Conservation (phyloP, 2,113 vertebrate species). For the Labeo catla region DNA sequence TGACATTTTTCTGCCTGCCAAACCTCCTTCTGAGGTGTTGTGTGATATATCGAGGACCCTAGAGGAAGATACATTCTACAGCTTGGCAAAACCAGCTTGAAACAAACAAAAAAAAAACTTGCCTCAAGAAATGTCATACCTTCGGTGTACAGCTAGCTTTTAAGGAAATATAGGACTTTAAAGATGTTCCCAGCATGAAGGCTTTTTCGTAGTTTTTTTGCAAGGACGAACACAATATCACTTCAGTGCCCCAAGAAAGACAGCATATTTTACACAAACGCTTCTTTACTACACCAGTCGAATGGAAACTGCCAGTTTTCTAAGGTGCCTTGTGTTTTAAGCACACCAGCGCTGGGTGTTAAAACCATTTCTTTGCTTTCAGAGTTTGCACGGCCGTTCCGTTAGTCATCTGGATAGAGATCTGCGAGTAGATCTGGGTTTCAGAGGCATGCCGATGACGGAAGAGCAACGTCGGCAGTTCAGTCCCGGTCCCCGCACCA, state of each 20-base stretch:
- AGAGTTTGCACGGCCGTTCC: conserved; percentile 91
- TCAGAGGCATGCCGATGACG: conserved; percentile 96
- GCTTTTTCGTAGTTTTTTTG: neutral
- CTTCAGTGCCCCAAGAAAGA: neutral
- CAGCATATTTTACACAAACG: neutral
- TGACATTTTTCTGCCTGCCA: conserved; percentile 2
- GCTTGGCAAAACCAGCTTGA: conserved; percentile 26
- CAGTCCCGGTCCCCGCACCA: conserved; percentile 96
- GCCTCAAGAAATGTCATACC: conserved; percentile 16
- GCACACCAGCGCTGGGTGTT: neutral
- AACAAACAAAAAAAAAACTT: neutral
- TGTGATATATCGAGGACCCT: neutral
- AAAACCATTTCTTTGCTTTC: neutral
- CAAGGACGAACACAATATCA: neutral
- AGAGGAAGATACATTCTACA: neutral
- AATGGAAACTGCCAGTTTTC: neutral
- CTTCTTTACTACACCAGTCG: neutral
- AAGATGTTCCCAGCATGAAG: neutral
- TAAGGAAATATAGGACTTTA: neutral
- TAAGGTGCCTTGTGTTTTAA: neutral
- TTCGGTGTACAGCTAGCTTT: neutral
- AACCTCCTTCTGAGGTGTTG: neutral
- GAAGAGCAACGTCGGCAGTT: conserved; percentile 97
- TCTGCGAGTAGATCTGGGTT: conserved; percentile 92
- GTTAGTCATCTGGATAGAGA: conserved; percentile 88